These are phyloP conservation scores for Hypanus sabinus DNA, from an alignment of 2,113 vertebrate species.

Conservation along the genomic window DNA sequence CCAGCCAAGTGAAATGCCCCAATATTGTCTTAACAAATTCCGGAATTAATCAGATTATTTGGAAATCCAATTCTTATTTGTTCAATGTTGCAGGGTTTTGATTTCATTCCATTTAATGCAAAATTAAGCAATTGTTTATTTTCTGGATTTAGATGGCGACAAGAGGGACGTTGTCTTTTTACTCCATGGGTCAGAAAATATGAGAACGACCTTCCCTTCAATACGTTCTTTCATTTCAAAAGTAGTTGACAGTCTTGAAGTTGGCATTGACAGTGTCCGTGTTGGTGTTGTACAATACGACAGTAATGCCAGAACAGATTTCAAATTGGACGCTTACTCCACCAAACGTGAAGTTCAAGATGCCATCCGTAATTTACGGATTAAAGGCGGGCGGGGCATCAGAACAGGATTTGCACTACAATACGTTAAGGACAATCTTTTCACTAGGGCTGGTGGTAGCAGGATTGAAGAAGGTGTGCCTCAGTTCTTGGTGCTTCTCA, in stretches of 20 bases:
- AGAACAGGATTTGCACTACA: slow-evolving; percentile 57
- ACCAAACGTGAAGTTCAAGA: slow-evolving; percentile 73
- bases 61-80: no score
- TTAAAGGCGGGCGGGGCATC: slow-evolving; percentile 50
- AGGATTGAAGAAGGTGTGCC: slow-evolving; percentile 55
- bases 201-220: slow-evolving; percentile 43
- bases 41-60: no score
- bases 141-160: not conserved
- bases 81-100: no score
- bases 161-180: slow-evolving; percentile 46
- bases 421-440: slow-evolving; percentile 51
- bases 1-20: no score
- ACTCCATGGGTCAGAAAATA: slow-evolving; percentile 57
- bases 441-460: slow-evolving; percentile 52
- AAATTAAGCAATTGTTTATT: not conserved
- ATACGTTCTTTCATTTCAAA: slow-evolving; percentile 52
- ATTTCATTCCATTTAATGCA: not conserved
- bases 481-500: slow-evolving; percentile 60
- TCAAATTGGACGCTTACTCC: slow-evolving; percentile 71
- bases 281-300: slow-evolving; percentile 86
- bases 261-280: slow-evolving; percentile 73
- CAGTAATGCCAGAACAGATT: slow-evolving; percentile 69
- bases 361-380: slow-evolving; percentile 60
- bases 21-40: no score
- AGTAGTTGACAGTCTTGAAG: slow-evolving; percentile 60